Base-by-base conservation (phyloP, 2,797 vertebrate species). In the Eulemur rubriventer region DNA sequence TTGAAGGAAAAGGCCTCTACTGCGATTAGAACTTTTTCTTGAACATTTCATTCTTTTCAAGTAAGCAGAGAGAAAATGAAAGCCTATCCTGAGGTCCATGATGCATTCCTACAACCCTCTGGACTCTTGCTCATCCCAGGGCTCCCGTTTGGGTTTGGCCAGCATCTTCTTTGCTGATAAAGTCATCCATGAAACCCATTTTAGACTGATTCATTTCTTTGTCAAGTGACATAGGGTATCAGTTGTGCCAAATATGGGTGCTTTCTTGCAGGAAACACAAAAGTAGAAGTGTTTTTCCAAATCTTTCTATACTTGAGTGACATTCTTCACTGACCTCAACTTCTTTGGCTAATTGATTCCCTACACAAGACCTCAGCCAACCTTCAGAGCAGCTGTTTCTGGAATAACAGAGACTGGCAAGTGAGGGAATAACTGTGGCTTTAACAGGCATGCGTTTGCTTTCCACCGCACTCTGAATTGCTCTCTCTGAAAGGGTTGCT, bases 311-410 rank as follows among this genome's bases (percentile, higher is more conserved):
- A 95, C 55, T 96, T 88, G 86, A 97, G 50, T 79, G 85, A 59
- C 88, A 95, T 89, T 96, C 52, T 96, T 96, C 91, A 85, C 75
- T 88, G 80, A 95, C 26, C 82, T 75, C 75, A 94, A 96, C 59
- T 87, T 91, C 86, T 96, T 82, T 76, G 91, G 76, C 50, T 97
- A 97, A 96, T 88, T 96, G 82, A 94, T 93, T 97, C 81, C 93
- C 89, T 94, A 97, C 97, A 96, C 83, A 97, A 97, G 96, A 97
- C 96, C 96, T 98, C 67, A 95, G 96, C 75, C 97, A 98, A 97
- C 85, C 91, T 96, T 96, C 69, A 73, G 91, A 96, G 95, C 91
- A 96, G 97, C 91, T 97, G 91, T 96, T 98, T 96, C 89, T 97
- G 75, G 89, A 94, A 57, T 65, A 90, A 85, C 38, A 38, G 90